phyloP scores from a whole-genome alignment of 2,797 vertebrate species.

The Diplodus puntazzo region DNA sequence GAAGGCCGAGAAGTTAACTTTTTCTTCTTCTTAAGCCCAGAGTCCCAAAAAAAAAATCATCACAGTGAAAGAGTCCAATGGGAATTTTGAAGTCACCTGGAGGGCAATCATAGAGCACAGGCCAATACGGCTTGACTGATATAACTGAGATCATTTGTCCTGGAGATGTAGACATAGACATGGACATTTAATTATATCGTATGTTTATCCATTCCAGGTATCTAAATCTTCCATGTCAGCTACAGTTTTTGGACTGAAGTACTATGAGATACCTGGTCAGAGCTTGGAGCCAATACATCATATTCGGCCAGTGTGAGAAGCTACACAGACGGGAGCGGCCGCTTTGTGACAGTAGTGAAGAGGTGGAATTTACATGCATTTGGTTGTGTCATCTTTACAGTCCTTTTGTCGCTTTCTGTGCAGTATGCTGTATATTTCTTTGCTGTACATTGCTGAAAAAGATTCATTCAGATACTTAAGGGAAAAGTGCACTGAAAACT shows the following conservation, averaged over 20 bases:
- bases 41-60: conserved; percentile 37
- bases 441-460: too few species aligned
- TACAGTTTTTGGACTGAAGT: accelerated
- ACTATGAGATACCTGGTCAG: conserved; percentile 16
- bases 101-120: background rate
- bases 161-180: background rate
- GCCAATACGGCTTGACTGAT: accelerated
- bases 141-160: too few species aligned
- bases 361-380: conserved; percentile 30
- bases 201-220: conserved; percentile 18
- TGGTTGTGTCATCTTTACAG: conserved; percentile 48
- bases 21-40: conserved; percentile 52
- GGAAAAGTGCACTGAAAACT: too few species aligned
- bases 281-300: conserved; percentile 14
- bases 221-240: accelerated
- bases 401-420: too few species aligned
- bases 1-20: background rate
- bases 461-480: too few species aligned
- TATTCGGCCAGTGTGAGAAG: conserved; percentile 52
- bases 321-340: accelerated
- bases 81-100: conserved; percentile 56
- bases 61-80: conserved; percentile 28
- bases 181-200: background rate
- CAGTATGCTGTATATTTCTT: too few species aligned
- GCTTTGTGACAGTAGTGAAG: conserved; percentile 56